A percentile compares a stretch with the other conserved stretches of the same genome.
Conservation (phyloP, 2,888 invertebrate genomes). For the Apodemia hepburni region DNA sequence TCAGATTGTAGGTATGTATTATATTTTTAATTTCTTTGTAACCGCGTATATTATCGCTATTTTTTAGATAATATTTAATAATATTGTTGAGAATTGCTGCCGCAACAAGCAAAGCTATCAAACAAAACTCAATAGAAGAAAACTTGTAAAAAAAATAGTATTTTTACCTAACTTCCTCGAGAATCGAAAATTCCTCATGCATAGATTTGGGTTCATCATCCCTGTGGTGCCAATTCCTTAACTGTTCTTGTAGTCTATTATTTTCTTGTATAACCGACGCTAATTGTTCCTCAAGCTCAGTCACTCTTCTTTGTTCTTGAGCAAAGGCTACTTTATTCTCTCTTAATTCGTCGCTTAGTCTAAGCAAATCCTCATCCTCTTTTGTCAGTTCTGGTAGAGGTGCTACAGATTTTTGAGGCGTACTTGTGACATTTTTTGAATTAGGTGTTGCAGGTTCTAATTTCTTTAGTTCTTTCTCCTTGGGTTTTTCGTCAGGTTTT, state of each 20-base stretch:
- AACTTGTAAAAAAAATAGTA: no score
- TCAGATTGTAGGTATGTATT: no score
- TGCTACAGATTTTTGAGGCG: slow-evolving; percentile 53
- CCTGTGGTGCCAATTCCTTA: slow-evolving; percentile 81
- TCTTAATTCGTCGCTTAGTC: slow-evolving; percentile 85
- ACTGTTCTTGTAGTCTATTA: slow-evolving; percentile 84
- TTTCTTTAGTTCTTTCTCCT: slow-evolving; percentile 56
- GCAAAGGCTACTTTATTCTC: slow-evolving; percentile 84
- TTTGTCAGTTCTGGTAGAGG: slow-evolving; percentile 74
- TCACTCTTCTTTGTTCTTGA: slow-evolving; percentile 85
- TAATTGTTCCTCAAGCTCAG: slow-evolving; percentile 89
- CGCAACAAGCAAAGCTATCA: no score
- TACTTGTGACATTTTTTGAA: slow-evolving; percentile 42
- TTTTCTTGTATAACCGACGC: slow-evolving; percentile 86
- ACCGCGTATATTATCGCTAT: no score
- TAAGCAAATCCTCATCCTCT: slow-evolving; percentile 74
- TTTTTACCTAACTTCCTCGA: slow-evolving; percentile 90
- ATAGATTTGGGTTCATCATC: slow-evolving; percentile 90
- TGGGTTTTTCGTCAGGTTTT: slow-evolving; percentile 70
- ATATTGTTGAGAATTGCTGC: no score
- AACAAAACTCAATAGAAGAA: no score
- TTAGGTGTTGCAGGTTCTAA: slow-evolving; percentile 42
- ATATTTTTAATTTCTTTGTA: no score
- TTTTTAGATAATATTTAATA: no score
- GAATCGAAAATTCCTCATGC: slow-evolving; percentile 90